Conservation (phyloP, 2,113 vertebrate genomes). For the Percina caprodes region DNA sequence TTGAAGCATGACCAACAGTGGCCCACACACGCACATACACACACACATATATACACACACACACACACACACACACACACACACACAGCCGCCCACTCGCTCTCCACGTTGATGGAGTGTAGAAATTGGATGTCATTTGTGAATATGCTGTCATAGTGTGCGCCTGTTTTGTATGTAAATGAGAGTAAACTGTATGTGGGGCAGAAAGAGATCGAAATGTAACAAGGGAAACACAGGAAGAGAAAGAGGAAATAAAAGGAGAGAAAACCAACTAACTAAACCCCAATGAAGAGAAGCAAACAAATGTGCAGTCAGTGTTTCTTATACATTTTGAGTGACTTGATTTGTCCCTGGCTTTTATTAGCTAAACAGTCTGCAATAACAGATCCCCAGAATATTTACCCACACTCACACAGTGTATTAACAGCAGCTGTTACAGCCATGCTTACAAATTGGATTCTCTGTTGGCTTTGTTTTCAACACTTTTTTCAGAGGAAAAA, state of each 20-base stretch:
- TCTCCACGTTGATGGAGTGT: not conserved
- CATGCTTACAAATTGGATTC: not conserved
- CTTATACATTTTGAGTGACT: constrained; percentile 19
- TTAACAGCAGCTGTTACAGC: constrained; percentile 1
- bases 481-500: not conserved
- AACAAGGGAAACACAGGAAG: not conserved
- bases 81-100: not conserved
- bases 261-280: no score
- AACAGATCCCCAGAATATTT: constrained; percentile 9
- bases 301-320: constrained; percentile 13
- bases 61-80: no score
- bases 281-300: constrained; percentile 33
- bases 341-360: not conserved
- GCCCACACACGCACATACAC: no score
- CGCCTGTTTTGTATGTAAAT: constrained; percentile 38
- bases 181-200: constrained; percentile 18
- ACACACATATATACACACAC: no score
- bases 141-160: constrained; percentile 11
- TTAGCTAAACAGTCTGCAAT: not conserved
- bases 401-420: not conserved
- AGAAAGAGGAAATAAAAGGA: not conserved
- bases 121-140: constrained; percentile 47
- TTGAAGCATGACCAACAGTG: no score
- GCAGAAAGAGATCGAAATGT: not conserved
- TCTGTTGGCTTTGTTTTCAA: not conserved